Conservation (phyloP, 2,888 invertebrate genomes). For the Drosophila atripex region DNA sequence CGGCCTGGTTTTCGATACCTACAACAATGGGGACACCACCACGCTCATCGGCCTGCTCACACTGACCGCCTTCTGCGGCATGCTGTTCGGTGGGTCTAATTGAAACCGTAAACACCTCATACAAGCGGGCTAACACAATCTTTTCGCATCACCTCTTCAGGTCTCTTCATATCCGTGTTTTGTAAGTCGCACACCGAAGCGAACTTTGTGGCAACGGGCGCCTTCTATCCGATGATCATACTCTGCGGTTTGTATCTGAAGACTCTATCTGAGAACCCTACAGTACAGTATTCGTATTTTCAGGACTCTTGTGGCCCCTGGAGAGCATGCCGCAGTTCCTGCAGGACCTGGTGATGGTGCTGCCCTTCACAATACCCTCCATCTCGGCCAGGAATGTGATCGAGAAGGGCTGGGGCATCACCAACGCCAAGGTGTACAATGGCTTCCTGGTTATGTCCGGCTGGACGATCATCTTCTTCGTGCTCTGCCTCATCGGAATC, state of each 20-base stretch:
- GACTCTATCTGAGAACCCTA: background rate
- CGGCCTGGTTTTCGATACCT: constrained; percentile 83
- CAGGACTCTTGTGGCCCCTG: constrained; percentile 88
- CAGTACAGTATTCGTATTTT: background rate
- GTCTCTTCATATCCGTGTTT: constrained; percentile 92
- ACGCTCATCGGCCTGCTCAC: constrained; percentile 87
- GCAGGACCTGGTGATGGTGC: constrained; percentile 86
- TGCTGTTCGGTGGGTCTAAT: constrained; percentile 87
- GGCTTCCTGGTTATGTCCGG: constrained; percentile 88
- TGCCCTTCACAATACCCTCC: constrained; percentile 93
- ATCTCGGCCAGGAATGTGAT: constrained; percentile 90
- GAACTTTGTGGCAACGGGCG: constrained; percentile 93
- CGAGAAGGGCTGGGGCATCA: constrained; percentile 89
- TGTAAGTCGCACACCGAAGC: constrained; percentile 91
- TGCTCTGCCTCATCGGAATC: constrained; percentile 86
- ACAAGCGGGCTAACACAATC: too few relatives aligned
- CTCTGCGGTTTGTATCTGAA: constrained; percentile 89
- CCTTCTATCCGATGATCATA: constrained; percentile 94
- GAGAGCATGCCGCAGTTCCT: constrained; percentile 88
- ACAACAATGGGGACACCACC: constrained; percentile 83
- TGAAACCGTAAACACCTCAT: background rate
- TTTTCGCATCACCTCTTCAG: constrained; percentile 81
- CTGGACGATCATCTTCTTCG: constrained; percentile 87
- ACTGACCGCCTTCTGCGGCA: constrained; percentile 91
- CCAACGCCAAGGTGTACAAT: constrained; percentile 88